A percentile compares a stretch with the other conserved stretches of the same genome.
Evolutionary conservation across 2,888 invertebrate species (phyloP).

Genomic region (Cephus sareptanus): DNA sequence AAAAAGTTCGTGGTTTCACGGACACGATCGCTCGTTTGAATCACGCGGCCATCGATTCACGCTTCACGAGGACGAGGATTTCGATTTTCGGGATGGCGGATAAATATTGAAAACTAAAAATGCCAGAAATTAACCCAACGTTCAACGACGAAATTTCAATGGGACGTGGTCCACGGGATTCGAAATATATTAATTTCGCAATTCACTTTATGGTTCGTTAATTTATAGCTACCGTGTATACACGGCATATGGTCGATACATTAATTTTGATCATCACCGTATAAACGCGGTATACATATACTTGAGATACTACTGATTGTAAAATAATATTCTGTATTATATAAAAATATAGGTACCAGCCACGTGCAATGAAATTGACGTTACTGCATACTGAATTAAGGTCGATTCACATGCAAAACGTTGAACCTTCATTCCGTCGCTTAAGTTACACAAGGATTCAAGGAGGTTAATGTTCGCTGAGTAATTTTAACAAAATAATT

Average conservation of each 20-base stretch:
- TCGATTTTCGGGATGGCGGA: neutral
- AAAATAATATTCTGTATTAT: neutral
- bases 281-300: neutral
- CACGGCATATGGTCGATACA: neutral
- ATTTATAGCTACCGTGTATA: neutral
- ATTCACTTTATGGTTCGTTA: neutral
- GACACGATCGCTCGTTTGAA: slow-evolving; percentile 1
- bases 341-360: neutral
- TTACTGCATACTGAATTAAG: neutral
- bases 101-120: neutral
- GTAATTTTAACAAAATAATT: slow-evolving; percentile 38
- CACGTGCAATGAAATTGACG: neutral
- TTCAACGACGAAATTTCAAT: neutral
- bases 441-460: neutral
- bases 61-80: neutral
- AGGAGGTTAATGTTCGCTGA: slow-evolving; percentile 18
- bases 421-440: neutral
- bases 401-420: neutral
- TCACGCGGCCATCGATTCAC: neutral
- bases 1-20: neutral
- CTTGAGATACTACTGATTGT: neutral
- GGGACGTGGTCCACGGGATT: neutral
- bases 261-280: neutral
- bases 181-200: neutral
- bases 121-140: neutral